phyloP scores from a whole-genome alignment of 2,797 vertebrate species.

The Dermochelys coriacea region DNA sequence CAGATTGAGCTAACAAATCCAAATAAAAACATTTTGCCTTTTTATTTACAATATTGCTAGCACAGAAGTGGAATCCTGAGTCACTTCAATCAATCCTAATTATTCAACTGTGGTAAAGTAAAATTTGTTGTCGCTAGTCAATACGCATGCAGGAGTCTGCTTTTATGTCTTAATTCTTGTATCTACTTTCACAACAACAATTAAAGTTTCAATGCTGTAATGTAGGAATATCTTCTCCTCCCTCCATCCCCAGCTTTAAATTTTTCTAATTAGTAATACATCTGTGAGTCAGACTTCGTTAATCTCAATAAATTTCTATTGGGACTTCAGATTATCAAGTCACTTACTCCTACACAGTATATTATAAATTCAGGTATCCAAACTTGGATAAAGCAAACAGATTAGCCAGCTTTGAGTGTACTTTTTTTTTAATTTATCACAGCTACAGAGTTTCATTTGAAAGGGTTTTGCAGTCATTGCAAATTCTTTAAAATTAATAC shows the following conservation, averaged over 20 bases:
- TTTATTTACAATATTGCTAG: background rate
- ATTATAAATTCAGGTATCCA: constrained; percentile 43
- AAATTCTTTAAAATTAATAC: background rate
- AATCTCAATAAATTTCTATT: constrained; percentile 29
- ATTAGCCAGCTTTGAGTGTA: background rate
- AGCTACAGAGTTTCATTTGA: accelerated
- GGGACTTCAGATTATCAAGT: constrained; percentile 26
- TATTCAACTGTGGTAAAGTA: background rate
- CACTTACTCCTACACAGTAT: constrained; percentile 21
- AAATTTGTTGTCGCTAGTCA: constrained; percentile 37
- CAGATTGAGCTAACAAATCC: background rate
- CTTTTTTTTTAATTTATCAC: background rate
- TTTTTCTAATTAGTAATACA: constrained; percentile 6
- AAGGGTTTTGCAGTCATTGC: background rate
- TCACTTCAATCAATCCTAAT: constrained; percentile 34
- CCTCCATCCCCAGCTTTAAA: background rate
- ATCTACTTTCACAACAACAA: constrained; percentile 40
- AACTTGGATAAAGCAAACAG: constrained; percentile 45
- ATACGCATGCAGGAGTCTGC: background rate
- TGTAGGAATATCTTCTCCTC: background rate
- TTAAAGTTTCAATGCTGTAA: constrained; percentile 25
- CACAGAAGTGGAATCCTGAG: constrained; percentile 8
- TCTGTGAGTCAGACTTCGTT: constrained; percentile 26
- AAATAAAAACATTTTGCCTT: background rate
- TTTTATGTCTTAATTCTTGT: constrained; percentile 41